A percentile compares a stretch with the other conserved stretches of the same genome.
phyloP scores from a whole-genome alignment of 2,113 vertebrate genomes.

The Scytalopus superciliaris region DNA sequence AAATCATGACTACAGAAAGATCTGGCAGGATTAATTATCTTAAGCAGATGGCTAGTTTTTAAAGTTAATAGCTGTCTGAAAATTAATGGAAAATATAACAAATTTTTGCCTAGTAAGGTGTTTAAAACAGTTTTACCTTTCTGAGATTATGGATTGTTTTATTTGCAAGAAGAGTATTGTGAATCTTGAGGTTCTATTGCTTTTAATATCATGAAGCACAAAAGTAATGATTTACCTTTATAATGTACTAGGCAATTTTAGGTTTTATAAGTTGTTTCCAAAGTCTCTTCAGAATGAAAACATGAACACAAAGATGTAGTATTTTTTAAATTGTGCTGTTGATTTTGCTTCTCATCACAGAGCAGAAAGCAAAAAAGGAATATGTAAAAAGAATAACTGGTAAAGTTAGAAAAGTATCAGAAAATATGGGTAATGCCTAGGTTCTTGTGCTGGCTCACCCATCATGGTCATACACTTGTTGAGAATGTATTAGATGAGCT shows the following conservation, averaged over 20 bases:
- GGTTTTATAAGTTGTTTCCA: background rate
- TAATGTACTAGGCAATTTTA: background rate
- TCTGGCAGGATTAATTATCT: background rate
- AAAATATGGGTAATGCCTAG: background rate
- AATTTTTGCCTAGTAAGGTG: background rate
- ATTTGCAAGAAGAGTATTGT: background rate
- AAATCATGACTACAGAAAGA: background rate
- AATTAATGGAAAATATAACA: background rate
- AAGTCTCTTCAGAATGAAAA: background rate
- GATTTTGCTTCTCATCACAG: background rate
- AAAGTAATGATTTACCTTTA: background rate
- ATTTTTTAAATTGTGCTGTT: background rate
- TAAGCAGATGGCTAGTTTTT: background rate
- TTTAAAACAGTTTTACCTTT: background rate
- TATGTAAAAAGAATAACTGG: background rate
- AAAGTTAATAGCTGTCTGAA: background rate
- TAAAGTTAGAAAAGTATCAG: background rate
- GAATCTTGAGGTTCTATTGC: background rate
- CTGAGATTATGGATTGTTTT: background rate
- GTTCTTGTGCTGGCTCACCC: background rate
- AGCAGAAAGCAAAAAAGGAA: background rate
- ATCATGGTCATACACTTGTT: background rate
- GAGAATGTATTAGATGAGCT: background rate
- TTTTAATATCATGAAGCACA: background rate
- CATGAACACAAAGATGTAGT: background rate